These are phyloP conservation scores for Pseudochromis fuscus DNA, from an alignment of 2,797 vertebrate genomes.

Conservation along the genomic window DNA sequence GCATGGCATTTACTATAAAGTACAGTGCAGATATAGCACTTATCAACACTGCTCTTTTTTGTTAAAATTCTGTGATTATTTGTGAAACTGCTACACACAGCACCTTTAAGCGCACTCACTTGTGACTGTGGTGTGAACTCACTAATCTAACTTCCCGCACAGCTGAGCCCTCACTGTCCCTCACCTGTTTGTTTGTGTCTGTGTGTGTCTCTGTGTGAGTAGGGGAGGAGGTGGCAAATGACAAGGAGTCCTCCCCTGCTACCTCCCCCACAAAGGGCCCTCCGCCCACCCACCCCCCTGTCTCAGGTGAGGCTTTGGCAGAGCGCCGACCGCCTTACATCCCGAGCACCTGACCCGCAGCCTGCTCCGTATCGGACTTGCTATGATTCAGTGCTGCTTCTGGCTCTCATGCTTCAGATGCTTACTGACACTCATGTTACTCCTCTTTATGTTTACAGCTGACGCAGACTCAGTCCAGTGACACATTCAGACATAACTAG, in stretches of 20 bases:
- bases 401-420: slow-evolving; percentile 37
- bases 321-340: slow-evolving; percentile 25
- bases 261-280: slow-evolving; percentile 85
- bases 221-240: slow-evolving; percentile 86
- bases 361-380: slow-evolving; percentile 35
- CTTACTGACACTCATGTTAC: slow-evolving; percentile 61
- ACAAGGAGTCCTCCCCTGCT: slow-evolving; percentile 81
- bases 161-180: slow-evolving; percentile 38
- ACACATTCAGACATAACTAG: background rate
- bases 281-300: slow-evolving; percentile 78
- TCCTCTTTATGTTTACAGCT: slow-evolving; percentile 17
- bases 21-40: background rate
- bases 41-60: background rate
- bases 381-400: slow-evolving; percentile 33
- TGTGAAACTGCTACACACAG: slow-evolving; percentile 21
- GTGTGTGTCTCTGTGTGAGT: slow-evolving; percentile 55
- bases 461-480: background rate
- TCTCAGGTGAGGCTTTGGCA: slow-evolving; percentile 89
- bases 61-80: background rate
- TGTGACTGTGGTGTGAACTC: slow-evolving; percentile 33
- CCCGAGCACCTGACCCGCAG: slow-evolving; percentile 5
- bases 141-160: slow-evolving; percentile 39
- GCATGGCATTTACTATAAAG: background rate
- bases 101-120: background rate
- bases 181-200: slow-evolving; percentile 54